Percentiles rank a stretch among this genome's conserved stretches.
Conservation (phyloP, 2,797 vertebrate genomes). For the Ibycter americanus region DNA sequence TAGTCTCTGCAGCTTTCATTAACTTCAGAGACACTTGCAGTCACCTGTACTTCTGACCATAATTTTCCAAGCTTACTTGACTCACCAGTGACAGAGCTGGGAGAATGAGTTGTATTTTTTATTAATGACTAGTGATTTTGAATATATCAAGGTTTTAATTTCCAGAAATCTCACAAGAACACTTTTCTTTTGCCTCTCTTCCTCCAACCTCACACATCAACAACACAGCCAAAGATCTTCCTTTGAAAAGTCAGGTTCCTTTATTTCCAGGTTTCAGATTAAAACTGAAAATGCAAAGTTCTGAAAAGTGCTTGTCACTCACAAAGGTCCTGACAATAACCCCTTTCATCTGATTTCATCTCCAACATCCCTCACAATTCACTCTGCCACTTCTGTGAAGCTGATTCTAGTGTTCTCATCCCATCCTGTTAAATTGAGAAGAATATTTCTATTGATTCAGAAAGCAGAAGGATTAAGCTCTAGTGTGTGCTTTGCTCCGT, state of each 20-base stretch:
- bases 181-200: not conserved
- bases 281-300: not conserved
- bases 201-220: not conserved
- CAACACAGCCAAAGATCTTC: not conserved
- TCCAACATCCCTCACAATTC: not conserved
- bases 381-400: not conserved
- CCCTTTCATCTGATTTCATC: not conserved
- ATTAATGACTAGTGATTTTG: not conserved
- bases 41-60: not conserved
- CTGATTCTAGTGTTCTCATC: not conserved
- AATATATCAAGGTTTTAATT: not conserved
- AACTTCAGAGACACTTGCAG: conserved; percentile 3
- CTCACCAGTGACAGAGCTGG: not conserved
- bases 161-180: not conserved
- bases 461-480: not conserved
- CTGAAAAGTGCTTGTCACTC: not conserved
- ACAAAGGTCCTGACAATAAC: not conserved
- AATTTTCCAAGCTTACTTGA: not conserved
- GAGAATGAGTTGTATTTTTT: not conserved
- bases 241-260: not conserved
- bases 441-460: conserved; percentile 37
- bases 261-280: not conserved
- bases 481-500: not conserved
- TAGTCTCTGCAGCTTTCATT: not conserved
- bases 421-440: not conserved